Evolutionary conservation across 1,140 invertebrate genomes (phyloP).

Genomic region (Akabosia matsudoensis): DNA sequence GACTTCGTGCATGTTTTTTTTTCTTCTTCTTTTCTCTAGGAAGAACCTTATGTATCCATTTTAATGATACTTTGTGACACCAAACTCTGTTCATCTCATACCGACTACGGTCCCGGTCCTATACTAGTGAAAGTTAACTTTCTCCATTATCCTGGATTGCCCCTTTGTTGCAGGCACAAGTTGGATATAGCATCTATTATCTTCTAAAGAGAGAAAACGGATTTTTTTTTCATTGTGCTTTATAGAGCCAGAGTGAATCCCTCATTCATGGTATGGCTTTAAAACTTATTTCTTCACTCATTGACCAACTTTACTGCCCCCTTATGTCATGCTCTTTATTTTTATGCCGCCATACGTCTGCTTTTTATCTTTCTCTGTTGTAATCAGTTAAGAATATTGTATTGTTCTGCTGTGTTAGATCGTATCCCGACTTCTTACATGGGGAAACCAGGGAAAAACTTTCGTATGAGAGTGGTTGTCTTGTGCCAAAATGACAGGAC

Average conservation of each 20-base stretch:
- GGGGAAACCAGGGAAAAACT: no score
- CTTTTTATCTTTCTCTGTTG: background rate
- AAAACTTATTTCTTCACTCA: background rate
- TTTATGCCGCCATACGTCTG: background rate
- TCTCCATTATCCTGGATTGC: slow-evolving; percentile 28
- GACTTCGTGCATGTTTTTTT: no score
- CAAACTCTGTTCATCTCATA: background rate
- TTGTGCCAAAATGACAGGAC: no score
- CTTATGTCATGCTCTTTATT: slow-evolving; percentile 16
- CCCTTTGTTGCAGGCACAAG: slow-evolving; percentile 13
- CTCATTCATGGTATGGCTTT: background rate
- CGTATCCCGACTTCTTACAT: no score
- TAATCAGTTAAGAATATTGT: background rate
- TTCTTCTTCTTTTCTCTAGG: no score
- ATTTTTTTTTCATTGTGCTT: background rate
- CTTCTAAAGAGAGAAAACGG: background rate
- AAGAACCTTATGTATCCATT: no score
- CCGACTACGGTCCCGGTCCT: no score
- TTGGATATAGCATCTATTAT: background rate
- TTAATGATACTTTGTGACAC: no score
- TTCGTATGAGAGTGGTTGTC: no score
- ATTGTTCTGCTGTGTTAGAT: background rate
- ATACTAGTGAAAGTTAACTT: slow-evolving; percentile 32
- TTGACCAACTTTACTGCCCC: background rate
- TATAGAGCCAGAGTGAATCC: slow-evolving; percentile 2